Evolutionary conservation across 2,888 invertebrate species (phyloP).

Genomic region (Oscheius sp.): DNA sequence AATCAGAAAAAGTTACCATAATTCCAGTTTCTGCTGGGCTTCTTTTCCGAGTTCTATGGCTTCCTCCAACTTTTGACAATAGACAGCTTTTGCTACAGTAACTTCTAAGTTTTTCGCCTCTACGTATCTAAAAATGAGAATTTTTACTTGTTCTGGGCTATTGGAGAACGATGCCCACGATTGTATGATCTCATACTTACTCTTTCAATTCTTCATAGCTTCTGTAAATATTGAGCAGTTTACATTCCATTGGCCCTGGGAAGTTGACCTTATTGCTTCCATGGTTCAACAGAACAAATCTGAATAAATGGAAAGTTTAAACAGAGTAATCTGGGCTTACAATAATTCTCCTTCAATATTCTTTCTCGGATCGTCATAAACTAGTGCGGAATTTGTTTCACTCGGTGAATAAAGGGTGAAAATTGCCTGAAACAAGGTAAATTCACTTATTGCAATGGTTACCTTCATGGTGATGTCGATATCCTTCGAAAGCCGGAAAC

Average conservation of each 20-base stretch:
- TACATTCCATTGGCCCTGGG: slow-evolving; percentile 43
- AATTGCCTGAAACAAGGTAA: slow-evolving; percentile 44
- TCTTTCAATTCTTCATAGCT: slow-evolving; percentile 23
- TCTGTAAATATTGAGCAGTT: slow-evolving; percentile 41
- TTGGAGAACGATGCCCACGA: too few relatives aligned
- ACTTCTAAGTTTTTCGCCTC: slow-evolving; percentile 52
- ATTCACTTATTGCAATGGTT: neutral
- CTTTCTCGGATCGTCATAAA: slow-evolving; percentile 48
- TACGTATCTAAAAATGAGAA: slow-evolving; percentile 42
- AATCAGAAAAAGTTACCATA: neutral
- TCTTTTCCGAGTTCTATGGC: slow-evolving; percentile 33
- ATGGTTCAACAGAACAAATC: slow-evolving; percentile 42
- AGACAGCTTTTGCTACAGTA: slow-evolving; percentile 33
- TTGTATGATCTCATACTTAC: too few relatives aligned
- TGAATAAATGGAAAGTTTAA: slow-evolving; percentile 16
- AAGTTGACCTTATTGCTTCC: slow-evolving; percentile 40
- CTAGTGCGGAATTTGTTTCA: slow-evolving; percentile 53
- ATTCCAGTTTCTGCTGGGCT: slow-evolving; percentile 13
- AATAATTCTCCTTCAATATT: slow-evolving; percentile 52
- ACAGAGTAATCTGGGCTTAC: slow-evolving; percentile 43
- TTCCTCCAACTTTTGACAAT: slow-evolving; percentile 25
- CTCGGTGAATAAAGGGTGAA: slow-evolving; percentile 62
- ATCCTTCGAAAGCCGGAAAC: slow-evolving; percentile 42
- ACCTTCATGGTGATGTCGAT: slow-evolving; percentile 47
- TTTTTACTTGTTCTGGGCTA: too few relatives aligned